These are phyloP conservation scores for Leucophenga maculata DNA, from an alignment of 2,888 invertebrate species.

Conservation along the genomic window DNA sequence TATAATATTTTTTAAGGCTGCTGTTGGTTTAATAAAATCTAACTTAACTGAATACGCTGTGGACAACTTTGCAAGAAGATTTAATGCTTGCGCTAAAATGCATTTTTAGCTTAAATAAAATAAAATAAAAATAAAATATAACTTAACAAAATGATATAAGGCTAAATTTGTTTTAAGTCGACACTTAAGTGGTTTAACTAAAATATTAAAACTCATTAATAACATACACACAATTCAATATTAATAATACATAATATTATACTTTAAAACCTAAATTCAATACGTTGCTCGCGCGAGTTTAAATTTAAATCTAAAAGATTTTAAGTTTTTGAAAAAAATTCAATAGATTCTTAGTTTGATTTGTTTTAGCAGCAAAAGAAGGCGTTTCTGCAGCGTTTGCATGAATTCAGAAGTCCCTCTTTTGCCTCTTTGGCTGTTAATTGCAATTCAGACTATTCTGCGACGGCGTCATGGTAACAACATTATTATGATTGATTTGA, in stretches of 20 bases:
- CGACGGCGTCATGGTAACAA: constrained; percentile 34
- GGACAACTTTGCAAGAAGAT: too few species aligned
- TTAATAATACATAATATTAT: too few species aligned
- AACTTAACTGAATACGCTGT: background rate
- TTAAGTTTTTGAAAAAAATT: constrained; percentile 58
- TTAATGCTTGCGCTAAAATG: too few species aligned
- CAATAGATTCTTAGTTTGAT: constrained; percentile 48
- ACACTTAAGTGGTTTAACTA: too few species aligned
- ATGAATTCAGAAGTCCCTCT: constrained; percentile 66
- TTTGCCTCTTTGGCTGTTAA: constrained; percentile 71
- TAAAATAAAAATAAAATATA: too few species aligned
- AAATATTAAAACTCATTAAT: too few species aligned
- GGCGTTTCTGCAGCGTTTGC: constrained; percentile 43
- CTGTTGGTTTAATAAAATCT: constrained; percentile 44
- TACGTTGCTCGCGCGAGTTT: constrained; percentile 25
- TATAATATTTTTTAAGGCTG: constrained; percentile 51
- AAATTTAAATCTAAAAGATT: constrained; percentile 56
- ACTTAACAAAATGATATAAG: too few species aligned
- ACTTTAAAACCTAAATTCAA: background rate
- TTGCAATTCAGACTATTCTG: constrained; percentile 61
- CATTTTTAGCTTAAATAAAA: too few species aligned
- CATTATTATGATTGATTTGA: constrained; percentile 63
- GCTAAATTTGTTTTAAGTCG: too few species aligned
- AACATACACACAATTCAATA: too few species aligned
- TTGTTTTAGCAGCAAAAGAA: constrained; percentile 67